Conservation (phyloP, 2,797 vertebrate species). For the Sarcoramphus papa region DNA sequence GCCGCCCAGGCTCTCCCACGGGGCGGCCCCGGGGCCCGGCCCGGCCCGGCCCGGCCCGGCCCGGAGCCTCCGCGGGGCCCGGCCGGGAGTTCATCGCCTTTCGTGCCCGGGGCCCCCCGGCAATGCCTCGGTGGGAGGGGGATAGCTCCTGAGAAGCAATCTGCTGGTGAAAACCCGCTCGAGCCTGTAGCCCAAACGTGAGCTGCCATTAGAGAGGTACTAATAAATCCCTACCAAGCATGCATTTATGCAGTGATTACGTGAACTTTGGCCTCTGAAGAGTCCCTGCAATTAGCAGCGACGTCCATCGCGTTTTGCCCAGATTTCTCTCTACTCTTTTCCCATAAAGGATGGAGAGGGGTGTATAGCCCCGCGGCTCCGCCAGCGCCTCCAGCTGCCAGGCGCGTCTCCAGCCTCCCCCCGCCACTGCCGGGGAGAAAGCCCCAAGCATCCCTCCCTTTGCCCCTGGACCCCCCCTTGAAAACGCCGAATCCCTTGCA, state of each 20-base stretch:
- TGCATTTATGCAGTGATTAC: slow-evolving; percentile 74
- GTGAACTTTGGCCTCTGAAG: slow-evolving; percentile 73
- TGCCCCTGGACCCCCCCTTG: not conserved
- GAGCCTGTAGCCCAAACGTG: slow-evolving; percentile 31
- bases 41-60: not conserved
- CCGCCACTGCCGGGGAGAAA: not conserved
- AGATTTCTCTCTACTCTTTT: not conserved
- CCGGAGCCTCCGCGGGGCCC: not conserved
- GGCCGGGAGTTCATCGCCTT: not conserved
- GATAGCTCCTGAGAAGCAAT: not conserved
- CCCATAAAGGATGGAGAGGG: not conserved
- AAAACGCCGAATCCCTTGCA: not conserved
- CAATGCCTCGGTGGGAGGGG: not conserved
- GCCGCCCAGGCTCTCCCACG: not conserved
- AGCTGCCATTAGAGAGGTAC: slow-evolving; percentile 60
- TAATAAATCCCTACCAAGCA: slow-evolving; percentile 71
- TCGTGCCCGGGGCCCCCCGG: not conserved
- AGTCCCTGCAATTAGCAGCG: slow-evolving; percentile 68
- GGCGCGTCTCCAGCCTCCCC: not conserved
- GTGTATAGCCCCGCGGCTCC: not conserved
- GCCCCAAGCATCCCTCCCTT: not conserved
- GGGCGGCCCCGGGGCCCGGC: not conserved
- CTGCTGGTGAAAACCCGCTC: not conserved
- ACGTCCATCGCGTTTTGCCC: slow-evolving; percentile 5
- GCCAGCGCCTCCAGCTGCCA: not conserved